Percentiles rank a stretch among this genome's conserved stretches.
phyloP scores from a whole-genome alignment of 1,140 invertebrate genomes.

The Trichonephila clavata region DNA sequence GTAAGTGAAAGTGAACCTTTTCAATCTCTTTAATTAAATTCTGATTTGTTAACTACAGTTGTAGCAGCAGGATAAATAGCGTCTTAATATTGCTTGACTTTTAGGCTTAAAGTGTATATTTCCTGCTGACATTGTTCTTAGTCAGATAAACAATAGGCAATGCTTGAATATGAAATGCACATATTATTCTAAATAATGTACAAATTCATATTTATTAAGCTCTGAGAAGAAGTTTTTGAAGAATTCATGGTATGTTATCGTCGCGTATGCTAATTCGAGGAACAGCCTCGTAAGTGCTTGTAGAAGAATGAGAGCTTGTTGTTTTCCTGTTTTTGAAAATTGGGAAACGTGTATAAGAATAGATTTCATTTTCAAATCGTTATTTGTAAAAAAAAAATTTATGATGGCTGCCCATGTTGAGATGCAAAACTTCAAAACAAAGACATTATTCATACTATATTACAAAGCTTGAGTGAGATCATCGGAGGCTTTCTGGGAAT shows the following conservation, averaged over 20 bases:
- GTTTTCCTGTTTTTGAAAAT: constrained; percentile 5
- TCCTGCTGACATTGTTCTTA: constrained; percentile 59
- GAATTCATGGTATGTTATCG: constrained; percentile 7
- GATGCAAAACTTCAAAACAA: no score
- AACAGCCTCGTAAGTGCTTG: constrained; percentile 24
- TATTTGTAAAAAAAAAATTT: no score
- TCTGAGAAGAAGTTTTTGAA: neutral
- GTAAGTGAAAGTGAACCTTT: constrained; percentile 35
- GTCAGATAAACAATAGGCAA: neutral
- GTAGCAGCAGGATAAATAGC: constrained; percentile 51
- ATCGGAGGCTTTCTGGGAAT: neutral
- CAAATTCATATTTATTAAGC: neutral
- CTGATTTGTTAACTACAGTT: constrained; percentile 23
- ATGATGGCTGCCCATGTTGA: no score
- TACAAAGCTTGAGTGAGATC: neutral
- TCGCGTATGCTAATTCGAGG: constrained; percentile 49
- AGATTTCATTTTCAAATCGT: no score
- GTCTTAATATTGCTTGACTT: constrained; percentile 68
- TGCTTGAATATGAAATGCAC: neutral
- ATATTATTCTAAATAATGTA: neutral
- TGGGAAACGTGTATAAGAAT: neutral
- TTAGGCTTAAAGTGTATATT: constrained; percentile 64
- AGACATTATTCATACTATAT: no score
- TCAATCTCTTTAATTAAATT: neutral
- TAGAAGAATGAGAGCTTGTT: constrained; percentile 9